Base-by-base conservation (phyloP, 1,140 invertebrate species). In the Eubasilissa regina region DNA sequence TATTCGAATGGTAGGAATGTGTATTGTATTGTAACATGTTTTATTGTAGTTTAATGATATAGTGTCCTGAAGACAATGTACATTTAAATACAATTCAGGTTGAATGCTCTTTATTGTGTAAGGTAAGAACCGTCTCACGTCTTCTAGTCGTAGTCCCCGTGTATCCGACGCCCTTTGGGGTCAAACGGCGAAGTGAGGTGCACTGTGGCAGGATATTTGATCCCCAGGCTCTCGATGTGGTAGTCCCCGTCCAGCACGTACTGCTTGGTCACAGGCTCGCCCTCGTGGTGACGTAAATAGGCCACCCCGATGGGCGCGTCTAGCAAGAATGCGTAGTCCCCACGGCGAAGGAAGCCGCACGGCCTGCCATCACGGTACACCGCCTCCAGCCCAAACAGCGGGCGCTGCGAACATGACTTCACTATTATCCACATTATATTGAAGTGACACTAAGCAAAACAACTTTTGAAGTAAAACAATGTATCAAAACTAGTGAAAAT, bases 381-480 rank as follows among this genome's bases (percentile, higher is more conserved):
- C 0, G 93, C 92, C 90, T 98, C 96, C 78, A 96, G 88, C 6
- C 96, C 96, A 90, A 94, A 95, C 19, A 98, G 84, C 15, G 95
- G 92, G 13, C 94, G 87, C 86, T 92, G 86, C 10, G 83, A 87
- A 81, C 44, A 80, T 83, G 85, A 13, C 64, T n/a, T n/a, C n/a
- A n/a, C n/a, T n/a, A n/a, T n/a, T n/a, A n/a, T n/a, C n/a, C n/a
- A 74, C 19, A 8, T 72, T 55, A 9, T 13, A 51, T 76, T 15
- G 13, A 44, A n/a, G 56, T n/a, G 17, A n/a, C n/a, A n/a, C n/a
- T n/a, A n/a, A n/a, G n/a, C n/a, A n/a, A n/a, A n/a, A n/a, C n/a
- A n/a, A n/a, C n/a, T n/a, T n/a, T n/a, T n/a, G n/a, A n/a, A n/a
- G n/a, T n/a, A n/a, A n/a, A n/a, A n/a, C n/a, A n/a, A n/a, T n/a